Base-by-base conservation (phyloP, 2,113 vertebrate species). In the Nematolebias whitei region DNA sequence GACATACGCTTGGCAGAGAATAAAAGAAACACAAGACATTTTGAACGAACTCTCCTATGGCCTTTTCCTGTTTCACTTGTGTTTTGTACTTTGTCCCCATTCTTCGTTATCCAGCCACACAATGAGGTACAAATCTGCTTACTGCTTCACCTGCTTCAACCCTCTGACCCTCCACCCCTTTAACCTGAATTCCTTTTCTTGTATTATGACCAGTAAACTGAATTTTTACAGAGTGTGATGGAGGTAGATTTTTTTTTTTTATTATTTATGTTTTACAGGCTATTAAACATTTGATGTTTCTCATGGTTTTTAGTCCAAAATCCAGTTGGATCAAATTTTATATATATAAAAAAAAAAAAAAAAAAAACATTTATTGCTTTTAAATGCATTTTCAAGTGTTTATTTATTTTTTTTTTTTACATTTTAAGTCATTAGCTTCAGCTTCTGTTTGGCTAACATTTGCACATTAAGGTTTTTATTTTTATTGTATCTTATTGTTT, bases 31-130 rank as follows among this genome's bases (percentile, higher is more conserved):
- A 48, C 14, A 1, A 41, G 13, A 24, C 62, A 52, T 56, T 62
- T 78, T 68, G 84, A 84, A 74, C 63, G 63, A 83, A 76, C 69
- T 80, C 80, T 79, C 72, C 69, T 71, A 71, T 87, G 78, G 80
- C 84, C 75, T 85, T 83, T 88, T 85, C 85, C 80, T 88, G 82
- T 87, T 84, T 69, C 38, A 57, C 74, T 79, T 87, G 84, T 89
- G 86, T 88, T 82, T 71, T 68, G 12, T 15, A 61, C 83, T 85
- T 79, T 89, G 77, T 85, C 22, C 54, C 71, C 19, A n/a, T 70
- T 80, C 82, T 19, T 20, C 74, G 75, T 79, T 83, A 87, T 89
- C 88, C 71, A 87, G 58, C 64, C 65, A 51, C 76, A 90, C 88
- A 90, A 87, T 79, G 76, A 77, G 51, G 76, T 84, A 82, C 82